Base-by-base conservation (phyloP, 2,888 invertebrate species). In the Candidula unifasciata region DNA sequence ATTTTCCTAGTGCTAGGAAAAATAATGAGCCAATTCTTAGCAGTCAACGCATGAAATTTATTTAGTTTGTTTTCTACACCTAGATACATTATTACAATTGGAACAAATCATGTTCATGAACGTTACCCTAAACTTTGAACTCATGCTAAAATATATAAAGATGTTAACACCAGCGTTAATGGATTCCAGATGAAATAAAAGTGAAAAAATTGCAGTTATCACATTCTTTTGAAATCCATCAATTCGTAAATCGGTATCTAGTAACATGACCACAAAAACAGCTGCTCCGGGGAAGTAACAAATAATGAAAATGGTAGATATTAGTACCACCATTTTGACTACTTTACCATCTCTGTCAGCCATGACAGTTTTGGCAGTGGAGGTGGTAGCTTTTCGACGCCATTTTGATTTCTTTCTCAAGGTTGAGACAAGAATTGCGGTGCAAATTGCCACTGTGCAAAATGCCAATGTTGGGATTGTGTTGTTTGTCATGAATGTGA, bases 291-390 rank as follows among this genome's bases (percentile, higher is more conserved):
- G 78, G 1, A 64, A 60, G n/a, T 78, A 78, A n/a, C 78, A 78
- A 5, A 24, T 37, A 13, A 78, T 78, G 24, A 78, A 78, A 2
- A 64, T 35, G 24, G 13, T 2, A n/a, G 78, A 78, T 35, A 78
- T 78, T 0, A 78, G n/a, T 24, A 64, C 64, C n/a, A 78, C 78
- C 78, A 78, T 78, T 78, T 64, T 78, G n/a, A 30, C 37, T 16
- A 78, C 78, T 16, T 64, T 64, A 1, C n/a, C 21, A 35, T 78
- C 78, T 37, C 78, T 60, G 24, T 21, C 8, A 2, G 78, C 60
- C 8, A 78, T 3, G 37, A 24, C n/a, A 0, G 8, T 3, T 33
- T 16, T 18, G 3, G 30, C 6, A 21, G 8, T 24, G 18, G 35
- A 1, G 3, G 64, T 13, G 10, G 78, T 18, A 6, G 60, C 18